phyloP scores from a whole-genome alignment of 2,888 invertebrate species.

The Seira ritae region DNA sequence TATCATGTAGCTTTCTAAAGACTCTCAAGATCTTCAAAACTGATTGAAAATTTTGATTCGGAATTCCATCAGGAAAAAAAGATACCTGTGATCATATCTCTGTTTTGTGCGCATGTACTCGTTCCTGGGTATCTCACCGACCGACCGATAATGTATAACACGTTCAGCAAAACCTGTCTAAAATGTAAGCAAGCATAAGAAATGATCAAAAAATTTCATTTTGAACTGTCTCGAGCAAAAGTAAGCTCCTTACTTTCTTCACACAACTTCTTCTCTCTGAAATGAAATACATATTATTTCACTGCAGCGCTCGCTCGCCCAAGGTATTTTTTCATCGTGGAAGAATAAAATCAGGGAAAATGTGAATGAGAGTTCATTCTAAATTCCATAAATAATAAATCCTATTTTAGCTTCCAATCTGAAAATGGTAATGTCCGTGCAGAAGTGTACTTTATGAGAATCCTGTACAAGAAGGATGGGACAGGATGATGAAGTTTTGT shows the following conservation, averaged over 20 bases:
- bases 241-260: background rate
- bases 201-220: slow-evolving; percentile 5
- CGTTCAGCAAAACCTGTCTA: slow-evolving; percentile 3
- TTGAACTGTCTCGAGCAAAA: background rate
- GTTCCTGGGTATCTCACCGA: too few relatives aligned
- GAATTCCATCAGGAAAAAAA: background rate
- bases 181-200: background rate
- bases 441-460: slow-evolving; percentile 1
- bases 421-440: background rate
- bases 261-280: background rate
- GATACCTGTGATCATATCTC: background rate
- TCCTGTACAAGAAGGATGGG: background rate
- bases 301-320: too few relatives aligned
- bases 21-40: background rate
- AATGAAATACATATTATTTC: background rate
- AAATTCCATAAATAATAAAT: slow-evolving; percentile 11
- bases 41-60: slow-evolving; percentile 2
- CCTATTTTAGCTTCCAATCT: background rate
- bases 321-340: background rate
- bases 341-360: background rate
- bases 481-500: background rate
- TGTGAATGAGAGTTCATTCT: slow-evolving; percentile 2
- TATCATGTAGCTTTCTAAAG: background rate
- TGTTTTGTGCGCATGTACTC: background rate
- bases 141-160: background rate